Evolutionary conservation across 2,888 invertebrate species (phyloP).

Genomic region (Pegoplata infirma): DNA sequence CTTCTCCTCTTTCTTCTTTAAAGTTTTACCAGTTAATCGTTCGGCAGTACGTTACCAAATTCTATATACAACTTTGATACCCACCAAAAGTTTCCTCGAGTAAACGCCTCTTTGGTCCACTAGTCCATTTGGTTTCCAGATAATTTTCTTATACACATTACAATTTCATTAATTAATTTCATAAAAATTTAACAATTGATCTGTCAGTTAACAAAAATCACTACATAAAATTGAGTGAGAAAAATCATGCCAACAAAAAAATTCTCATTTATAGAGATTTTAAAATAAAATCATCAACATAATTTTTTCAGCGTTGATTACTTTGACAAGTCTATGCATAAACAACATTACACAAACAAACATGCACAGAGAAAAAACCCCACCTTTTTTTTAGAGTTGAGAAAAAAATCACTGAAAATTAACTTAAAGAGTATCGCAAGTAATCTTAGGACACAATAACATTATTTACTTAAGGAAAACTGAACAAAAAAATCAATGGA

Average conservation of each 20-base stretch:
- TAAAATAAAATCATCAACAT: slow-evolving; percentile 56
- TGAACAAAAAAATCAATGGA: background rate
- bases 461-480: slow-evolving; percentile 40
- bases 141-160: no score
- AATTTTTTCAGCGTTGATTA: slow-evolving; percentile 41
- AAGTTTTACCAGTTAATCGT: no score
- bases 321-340: slow-evolving; percentile 43
- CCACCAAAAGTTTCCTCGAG: no score
- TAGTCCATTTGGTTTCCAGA: no score
- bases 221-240: background rate
- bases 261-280: slow-evolving; percentile 38
- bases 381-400: slow-evolving; percentile 24
- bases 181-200: slow-evolving; percentile 39
- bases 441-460: slow-evolving; percentile 36
- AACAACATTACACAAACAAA: slow-evolving; percentile 1
- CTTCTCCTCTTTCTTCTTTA: no score
- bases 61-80: no score
- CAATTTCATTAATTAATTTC: background rate
- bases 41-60: no score
- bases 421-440: slow-evolving; percentile 2
- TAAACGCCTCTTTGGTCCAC: no score
- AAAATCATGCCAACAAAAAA: slow-evolving; percentile 4
- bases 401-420: slow-evolving; percentile 5
- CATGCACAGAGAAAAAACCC: slow-evolving; percentile 33
- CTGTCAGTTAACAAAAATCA: slow-evolving; percentile 23